Conservation (phyloP, 2,797 vertebrate genomes). For the Rhinatrema bivittatum region DNA sequence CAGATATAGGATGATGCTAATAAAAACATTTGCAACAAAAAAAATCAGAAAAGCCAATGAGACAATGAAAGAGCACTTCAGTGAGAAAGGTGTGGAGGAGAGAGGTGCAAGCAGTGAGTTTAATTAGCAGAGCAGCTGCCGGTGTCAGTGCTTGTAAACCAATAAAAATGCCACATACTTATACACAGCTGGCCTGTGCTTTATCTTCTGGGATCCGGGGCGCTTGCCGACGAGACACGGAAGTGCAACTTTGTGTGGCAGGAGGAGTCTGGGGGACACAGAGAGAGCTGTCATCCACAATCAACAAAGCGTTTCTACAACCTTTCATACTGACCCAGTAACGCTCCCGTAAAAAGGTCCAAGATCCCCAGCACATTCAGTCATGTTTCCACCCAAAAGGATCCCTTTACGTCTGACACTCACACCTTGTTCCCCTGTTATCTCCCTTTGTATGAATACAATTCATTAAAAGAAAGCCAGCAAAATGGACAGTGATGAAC, state of each 20-base stretch:
- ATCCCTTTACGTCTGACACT: too few relatives aligned
- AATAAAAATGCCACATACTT: conserved; percentile 45
- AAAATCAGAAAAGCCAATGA: too few relatives aligned
- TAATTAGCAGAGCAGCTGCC: conserved; percentile 7
- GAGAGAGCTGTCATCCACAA: conserved; percentile 36
- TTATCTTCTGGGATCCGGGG: conserved; percentile 45
- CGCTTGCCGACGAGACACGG: conserved; percentile 39
- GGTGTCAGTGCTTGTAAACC: conserved; percentile 30
- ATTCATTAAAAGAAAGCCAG: too few relatives aligned
- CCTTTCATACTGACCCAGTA: too few relatives aligned
- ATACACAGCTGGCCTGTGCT: conserved; percentile 40
- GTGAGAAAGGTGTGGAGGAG: neutral
- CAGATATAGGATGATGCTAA: too few relatives aligned
- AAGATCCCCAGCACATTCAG: rapidly evolving
- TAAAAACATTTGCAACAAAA: too few relatives aligned
- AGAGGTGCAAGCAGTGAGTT: conserved; percentile 15
- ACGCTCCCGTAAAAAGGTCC: neutral
- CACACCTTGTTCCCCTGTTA: too few relatives aligned
- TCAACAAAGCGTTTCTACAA: too few relatives aligned
- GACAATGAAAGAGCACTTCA: too few relatives aligned
- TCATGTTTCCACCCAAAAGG: neutral
- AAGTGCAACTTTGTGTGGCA: conserved; percentile 41
- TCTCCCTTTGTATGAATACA: too few relatives aligned
- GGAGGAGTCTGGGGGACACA: conserved; percentile 41
- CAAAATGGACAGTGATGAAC: too few relatives aligned